Evolutionary conservation across 2,888 invertebrate species (phyloP).

Genomic region (Prionchulus punctatus): DNA sequence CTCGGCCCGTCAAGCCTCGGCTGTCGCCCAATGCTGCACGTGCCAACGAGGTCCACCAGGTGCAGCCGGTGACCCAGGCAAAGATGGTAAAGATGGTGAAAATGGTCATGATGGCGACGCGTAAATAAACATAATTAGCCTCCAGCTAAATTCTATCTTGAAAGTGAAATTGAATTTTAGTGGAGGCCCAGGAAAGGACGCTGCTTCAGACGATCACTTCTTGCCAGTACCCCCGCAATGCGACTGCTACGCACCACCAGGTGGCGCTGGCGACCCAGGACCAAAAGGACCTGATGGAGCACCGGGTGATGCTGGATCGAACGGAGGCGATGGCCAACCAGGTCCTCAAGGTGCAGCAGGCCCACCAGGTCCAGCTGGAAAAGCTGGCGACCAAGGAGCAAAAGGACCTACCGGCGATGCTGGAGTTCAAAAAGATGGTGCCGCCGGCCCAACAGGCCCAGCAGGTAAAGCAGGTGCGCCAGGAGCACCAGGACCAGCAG

Average conservation of each 20-base stretch:
- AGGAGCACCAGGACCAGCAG: background rate
- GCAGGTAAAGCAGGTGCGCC: background rate
- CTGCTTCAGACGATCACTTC: background rate
- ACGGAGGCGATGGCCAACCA: constrained; percentile 20
- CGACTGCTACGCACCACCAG: constrained; percentile 15
- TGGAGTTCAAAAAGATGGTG: background rate
- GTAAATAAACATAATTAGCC: background rate
- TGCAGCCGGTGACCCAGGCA: constrained; percentile 19
- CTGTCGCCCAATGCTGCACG: constrained; percentile 14
- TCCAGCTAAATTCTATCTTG: background rate
- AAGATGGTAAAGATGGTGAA: constrained; percentile 5
- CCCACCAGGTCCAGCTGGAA: constrained; percentile 9
- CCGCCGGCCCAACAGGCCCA: background rate
- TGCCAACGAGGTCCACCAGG: constrained; percentile 16
- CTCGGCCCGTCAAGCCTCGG: background rate
- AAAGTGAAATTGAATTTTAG: background rate
- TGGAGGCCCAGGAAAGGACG: constrained; percentile 2
- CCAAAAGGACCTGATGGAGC: constrained; percentile 21
- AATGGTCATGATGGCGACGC: constrained; percentile 3
- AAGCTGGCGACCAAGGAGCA: background rate
- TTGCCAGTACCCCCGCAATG: constrained; percentile 3
- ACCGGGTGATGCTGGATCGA: constrained; percentile 14
- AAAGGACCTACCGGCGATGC: constrained; percentile 10
- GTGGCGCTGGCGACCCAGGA: constrained; percentile 24
- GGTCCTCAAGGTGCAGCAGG: constrained; percentile 15